A percentile compares a stretch with the other conserved stretches of the same genome.
These are phyloP conservation scores for Oxytorus armatus DNA, from an alignment of 2,888 invertebrate species.

Conservation along the genomic window DNA sequence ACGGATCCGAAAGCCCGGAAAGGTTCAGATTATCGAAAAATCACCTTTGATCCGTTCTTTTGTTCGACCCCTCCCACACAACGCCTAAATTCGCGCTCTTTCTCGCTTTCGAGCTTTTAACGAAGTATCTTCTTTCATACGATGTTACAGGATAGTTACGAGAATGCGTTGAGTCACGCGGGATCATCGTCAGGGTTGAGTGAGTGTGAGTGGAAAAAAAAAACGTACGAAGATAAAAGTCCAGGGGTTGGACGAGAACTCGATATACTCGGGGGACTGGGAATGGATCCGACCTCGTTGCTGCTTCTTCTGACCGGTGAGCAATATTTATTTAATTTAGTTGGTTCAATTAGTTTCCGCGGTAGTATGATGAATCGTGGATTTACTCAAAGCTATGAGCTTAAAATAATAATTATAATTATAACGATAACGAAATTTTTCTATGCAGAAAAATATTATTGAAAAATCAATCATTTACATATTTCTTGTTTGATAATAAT, in stretches of 20 bases:
- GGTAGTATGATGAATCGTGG: too few species aligned
- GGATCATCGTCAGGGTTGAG: conserved; percentile 33
- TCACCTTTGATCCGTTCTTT: conserved; percentile 33
- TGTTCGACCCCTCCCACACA: not conserved
- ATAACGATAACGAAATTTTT: too few species aligned
- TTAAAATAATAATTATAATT: too few species aligned
- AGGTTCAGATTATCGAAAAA: conserved; percentile 46
- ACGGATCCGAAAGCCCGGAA: conserved; percentile 32
- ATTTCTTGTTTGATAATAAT: too few species aligned
- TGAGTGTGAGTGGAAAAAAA: conserved; percentile 44
- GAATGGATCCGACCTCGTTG: conserved; percentile 81
- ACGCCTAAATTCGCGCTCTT: not conserved
- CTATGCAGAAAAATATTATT: too few species aligned
- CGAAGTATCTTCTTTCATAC: conserved; percentile 39
- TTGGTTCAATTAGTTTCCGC: not conserved
- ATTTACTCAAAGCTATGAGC: too few species aligned
- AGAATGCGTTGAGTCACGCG: conserved; percentile 79
- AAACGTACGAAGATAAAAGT: conserved; percentile 28
- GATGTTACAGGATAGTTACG: conserved; percentile 79
- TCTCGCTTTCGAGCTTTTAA: conserved; percentile 54
- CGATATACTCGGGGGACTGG: conserved; percentile 75
- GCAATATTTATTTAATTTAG: conserved; percentile 50
- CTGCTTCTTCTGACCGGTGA: conserved; percentile 81
- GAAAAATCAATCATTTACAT: not conserved
- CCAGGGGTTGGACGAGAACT: conserved; percentile 61